Conservation (phyloP, 2,888 invertebrate species). For the Leucania comma region DNA sequence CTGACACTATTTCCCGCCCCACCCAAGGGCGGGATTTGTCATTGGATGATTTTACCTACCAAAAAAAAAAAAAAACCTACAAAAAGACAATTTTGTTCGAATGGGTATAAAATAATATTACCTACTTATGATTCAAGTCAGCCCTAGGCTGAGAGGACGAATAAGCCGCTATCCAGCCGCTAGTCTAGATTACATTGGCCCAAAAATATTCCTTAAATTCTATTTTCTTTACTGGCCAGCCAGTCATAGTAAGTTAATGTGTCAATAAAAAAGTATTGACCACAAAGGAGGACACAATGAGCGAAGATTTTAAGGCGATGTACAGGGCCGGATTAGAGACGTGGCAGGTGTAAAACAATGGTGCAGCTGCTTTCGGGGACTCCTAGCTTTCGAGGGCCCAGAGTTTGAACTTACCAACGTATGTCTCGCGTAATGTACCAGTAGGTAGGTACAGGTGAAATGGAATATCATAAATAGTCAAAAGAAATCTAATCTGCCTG, state of each 20-base stretch:
- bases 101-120: conserved; percentile 32
- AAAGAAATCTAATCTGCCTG: no score
- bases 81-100: conserved; percentile 17
- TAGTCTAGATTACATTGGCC: conserved; percentile 19
- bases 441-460: no score
- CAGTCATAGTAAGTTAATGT: conserved; percentile 11
- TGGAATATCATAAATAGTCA: no score
- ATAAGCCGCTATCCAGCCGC: conserved; percentile 8
- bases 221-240: conserved; percentile 36
- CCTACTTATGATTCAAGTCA: conserved; percentile 28
- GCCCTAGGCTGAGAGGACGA: conserved; percentile 6
- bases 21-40: no score
- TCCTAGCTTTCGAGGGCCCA: neutral
- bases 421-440: no score
- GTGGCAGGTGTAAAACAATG: neutral
- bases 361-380: neutral
- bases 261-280: conserved; percentile 28
- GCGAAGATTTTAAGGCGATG: conserved; percentile 27
- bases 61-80: no score
- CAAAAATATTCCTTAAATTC: conserved; percentile 19
- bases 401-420: no score
- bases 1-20: no score
- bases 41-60: no score
- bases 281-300: conserved; percentile 35
- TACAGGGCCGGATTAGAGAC: neutral